These are phyloP conservation scores for Eupleurogrammus muticus DNA, from an alignment of 2,797 vertebrate species.

Conservation along the genomic window DNA sequence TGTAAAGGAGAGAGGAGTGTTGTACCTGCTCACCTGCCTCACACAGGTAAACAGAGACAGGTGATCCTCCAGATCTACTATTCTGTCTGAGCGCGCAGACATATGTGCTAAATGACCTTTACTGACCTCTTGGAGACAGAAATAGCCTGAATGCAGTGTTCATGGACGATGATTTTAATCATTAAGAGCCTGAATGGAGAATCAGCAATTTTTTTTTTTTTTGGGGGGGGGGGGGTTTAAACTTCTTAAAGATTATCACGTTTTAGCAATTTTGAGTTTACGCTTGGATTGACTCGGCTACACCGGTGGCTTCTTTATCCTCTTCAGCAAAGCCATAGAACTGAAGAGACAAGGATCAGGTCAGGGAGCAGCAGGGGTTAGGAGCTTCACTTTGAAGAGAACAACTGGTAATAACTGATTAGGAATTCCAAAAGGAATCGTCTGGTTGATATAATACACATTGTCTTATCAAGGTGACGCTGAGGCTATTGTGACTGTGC, in stretches of 20 bases:
- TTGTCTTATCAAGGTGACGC: background rate
- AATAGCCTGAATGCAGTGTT: conserved; percentile 13
- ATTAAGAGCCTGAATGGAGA: background rate
- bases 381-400: conserved; percentile 1
- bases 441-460: no score
- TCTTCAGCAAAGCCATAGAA: conserved; percentile 8
- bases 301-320: conserved; percentile 6
- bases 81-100: conserved; percentile 22
- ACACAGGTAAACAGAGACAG: conserved; percentile 80
- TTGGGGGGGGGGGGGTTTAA: no score
- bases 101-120: background rate
- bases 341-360: conserved; percentile 8
- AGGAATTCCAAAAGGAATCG: background rate
- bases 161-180: background rate
- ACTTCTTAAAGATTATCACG: background rate
- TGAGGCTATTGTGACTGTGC: background rate
- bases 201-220: background rate
- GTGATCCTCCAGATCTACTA: conserved; percentile 17
- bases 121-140: conserved; percentile 1
- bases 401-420: background rate
- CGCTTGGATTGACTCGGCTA: background rate
- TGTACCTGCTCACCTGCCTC: conserved; percentile 88
- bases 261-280: background rate
- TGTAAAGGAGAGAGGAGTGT: conserved; percentile 91
- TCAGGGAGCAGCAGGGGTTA: conserved; percentile 9